phyloP scores from a whole-genome alignment of 2,888 invertebrate genomes.

The Nephrotoma guestfalica region DNA sequence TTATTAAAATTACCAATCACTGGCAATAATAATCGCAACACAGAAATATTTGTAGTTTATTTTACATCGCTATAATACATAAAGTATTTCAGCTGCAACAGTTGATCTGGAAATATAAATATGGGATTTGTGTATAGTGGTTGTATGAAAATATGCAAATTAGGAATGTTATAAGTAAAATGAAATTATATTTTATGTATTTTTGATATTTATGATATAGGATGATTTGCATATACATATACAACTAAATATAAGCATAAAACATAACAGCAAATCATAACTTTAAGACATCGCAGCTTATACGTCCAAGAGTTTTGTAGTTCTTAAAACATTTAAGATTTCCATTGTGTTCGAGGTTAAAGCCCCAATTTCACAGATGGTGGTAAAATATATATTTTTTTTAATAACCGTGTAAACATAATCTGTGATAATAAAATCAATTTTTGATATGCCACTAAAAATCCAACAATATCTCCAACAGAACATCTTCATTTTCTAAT shows the following conservation, averaged over 20 bases:
- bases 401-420: neutral
- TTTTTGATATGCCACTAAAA: neutral
- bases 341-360: neutral
- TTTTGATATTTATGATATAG: neutral
- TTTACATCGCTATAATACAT: neutral
- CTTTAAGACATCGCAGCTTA: neutral
- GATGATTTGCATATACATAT: neutral
- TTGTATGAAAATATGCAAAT: neutral
- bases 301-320: neutral
- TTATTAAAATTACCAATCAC: neutral
- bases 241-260: neutral
- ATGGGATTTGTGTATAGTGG: neutral
- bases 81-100: neutral
- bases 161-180: neutral
- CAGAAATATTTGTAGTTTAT: neutral
- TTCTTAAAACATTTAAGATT: neutral
- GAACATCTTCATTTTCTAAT: neutral
- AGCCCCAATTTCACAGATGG: neutral
- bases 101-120: neutral
- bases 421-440: neutral
- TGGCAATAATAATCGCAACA: neutral
- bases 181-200: neutral
- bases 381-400: neutral
- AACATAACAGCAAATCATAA: neutral
- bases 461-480: neutral